phyloP scores from a whole-genome alignment of 2,888 invertebrate genomes.

The Tholera decimalis region DNA sequence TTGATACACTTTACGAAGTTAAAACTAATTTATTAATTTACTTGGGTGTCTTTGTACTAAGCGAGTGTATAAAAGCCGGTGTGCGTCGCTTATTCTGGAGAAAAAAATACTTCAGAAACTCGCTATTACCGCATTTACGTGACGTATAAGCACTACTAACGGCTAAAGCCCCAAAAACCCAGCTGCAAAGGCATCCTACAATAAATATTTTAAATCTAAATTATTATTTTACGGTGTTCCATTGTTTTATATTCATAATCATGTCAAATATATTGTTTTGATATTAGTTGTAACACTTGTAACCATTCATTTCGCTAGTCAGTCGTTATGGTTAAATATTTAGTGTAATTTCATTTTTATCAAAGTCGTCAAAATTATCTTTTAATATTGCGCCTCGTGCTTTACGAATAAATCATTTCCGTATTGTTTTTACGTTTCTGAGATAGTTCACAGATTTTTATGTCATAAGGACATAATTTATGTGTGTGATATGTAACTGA shows the following conservation, averaged over 20 bases:
- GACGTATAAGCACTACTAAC: neutral
- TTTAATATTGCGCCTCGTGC: constrained; percentile 18
- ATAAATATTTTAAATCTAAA: constrained; percentile 4
- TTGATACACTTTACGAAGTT: constrained; percentile 44
- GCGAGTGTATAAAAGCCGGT: neutral
- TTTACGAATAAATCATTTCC: neutral
- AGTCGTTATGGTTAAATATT: constrained; percentile 41
- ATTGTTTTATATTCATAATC: constrained; percentile 31
- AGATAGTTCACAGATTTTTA: neutral
- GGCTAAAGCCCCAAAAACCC: neutral
- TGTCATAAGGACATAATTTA: neutral
- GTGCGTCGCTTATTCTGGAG: neutral
- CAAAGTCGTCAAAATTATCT: neutral
- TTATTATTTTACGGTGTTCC: neutral
- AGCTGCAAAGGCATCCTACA: neutral
- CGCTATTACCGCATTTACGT: neutral
- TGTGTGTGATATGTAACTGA: neutral
- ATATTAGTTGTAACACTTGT: constrained; percentile 38
- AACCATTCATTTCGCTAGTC: constrained; percentile 54
- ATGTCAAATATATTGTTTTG: constrained; percentile 25
- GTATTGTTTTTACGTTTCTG: neutral
- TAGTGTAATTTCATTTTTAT: constrained; percentile 12
- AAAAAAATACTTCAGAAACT: too few species aligned
- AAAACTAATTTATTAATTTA: constrained; percentile 10
- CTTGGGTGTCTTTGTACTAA: constrained; percentile 9